phyloP scores from a whole-genome alignment of 1,140 invertebrate genomes.

The Temnothorax longispinosus region DNA sequence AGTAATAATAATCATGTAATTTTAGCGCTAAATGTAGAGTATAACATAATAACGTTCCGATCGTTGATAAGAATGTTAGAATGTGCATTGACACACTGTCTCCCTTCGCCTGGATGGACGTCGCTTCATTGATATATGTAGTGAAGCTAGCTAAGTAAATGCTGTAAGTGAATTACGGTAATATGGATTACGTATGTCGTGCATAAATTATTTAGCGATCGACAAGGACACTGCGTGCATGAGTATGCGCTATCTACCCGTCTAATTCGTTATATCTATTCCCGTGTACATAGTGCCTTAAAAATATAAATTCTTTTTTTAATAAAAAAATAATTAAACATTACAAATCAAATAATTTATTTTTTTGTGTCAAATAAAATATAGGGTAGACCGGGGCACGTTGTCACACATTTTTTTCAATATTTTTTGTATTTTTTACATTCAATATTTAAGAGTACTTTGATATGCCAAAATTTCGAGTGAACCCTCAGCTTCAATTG shows the following conservation, averaged over 20 bases:
- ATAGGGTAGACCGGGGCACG: too few species aligned
- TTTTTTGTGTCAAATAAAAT: not conserved
- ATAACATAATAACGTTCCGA: not conserved
- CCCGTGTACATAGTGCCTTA: not conserved
- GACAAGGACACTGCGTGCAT: slow-evolving; percentile 31
- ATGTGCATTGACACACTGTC: not conserved
- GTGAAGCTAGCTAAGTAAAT: not conserved
- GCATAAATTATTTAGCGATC: slow-evolving; percentile 55
- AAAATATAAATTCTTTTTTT: slow-evolving; percentile 8
- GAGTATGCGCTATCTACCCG: not conserved
- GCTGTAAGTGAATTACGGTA: slow-evolving; percentile 7
- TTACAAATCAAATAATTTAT: not conserved
- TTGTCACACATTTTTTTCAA: too few species aligned
- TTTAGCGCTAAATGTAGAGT: not conserved
- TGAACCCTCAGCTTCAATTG: too few species aligned
- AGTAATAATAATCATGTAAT: not conserved
- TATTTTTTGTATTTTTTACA: too few species aligned
- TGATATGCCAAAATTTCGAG: too few species aligned
- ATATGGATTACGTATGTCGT: slow-evolving; percentile 38
- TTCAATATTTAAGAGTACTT: too few species aligned
- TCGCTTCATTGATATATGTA: not conserved
- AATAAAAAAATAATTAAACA: not conserved
- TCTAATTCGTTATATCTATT: not conserved
- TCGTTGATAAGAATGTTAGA: not conserved
- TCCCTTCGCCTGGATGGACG: not conserved